phyloP scores from a whole-genome alignment of 2,113 vertebrate genomes.

The Cricetomys ansorgei region DNA sequence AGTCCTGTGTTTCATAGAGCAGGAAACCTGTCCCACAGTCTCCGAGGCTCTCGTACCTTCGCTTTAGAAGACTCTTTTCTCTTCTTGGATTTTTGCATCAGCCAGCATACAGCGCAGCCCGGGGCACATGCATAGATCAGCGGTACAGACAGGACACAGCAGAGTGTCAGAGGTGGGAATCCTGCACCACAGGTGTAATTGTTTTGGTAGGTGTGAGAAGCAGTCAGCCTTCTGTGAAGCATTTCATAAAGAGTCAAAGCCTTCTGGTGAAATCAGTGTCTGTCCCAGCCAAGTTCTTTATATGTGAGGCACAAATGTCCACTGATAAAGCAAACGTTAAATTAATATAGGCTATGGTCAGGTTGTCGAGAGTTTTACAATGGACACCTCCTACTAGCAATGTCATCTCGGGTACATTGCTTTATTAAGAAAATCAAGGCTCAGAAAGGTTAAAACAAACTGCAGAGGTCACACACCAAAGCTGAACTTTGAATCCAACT shows the following conservation, averaged over 20 bases:
- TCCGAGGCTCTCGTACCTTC: not conserved
- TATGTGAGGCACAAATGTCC: not conserved
- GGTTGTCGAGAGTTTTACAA: not conserved
- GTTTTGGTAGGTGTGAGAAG: not conserved
- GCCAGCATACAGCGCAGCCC: not conserved
- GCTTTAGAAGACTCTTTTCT: not conserved
- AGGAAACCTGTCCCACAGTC: not conserved
- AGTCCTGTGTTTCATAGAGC: not conserved
- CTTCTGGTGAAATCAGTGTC: not conserved
- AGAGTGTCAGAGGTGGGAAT: not conserved
- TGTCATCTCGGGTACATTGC: not conserved
- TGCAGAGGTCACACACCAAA: not conserved
- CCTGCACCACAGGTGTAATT: fast-evolving
- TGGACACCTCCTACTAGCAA: not conserved
- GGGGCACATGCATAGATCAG: not conserved
- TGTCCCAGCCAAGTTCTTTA: not conserved
- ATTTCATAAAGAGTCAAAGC: not conserved
- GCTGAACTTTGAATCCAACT: not conserved
- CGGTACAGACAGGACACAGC: not conserved
- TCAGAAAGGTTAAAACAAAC: not conserved
- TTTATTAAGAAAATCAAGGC: not conserved
- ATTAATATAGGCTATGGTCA: not conserved
- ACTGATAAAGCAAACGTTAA: not conserved
- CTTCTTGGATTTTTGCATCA: not conserved
- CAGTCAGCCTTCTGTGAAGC: not conserved